Conservation (phyloP, 2,888 invertebrate genomes). For the Campoletis raptor region DNA sequence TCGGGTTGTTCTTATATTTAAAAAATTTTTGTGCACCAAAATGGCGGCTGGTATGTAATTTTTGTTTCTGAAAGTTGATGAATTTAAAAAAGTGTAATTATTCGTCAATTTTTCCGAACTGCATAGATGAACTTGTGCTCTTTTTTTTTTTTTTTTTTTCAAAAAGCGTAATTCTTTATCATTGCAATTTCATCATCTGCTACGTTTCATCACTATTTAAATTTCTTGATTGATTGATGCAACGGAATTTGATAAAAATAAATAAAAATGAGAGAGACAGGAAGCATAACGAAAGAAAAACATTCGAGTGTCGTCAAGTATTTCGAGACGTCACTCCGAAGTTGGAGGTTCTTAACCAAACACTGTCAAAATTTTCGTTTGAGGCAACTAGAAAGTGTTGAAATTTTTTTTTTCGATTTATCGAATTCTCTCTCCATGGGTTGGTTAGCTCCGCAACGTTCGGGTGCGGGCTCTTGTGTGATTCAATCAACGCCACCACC, state of each 20-base stretch:
- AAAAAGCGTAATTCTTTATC: not conserved
- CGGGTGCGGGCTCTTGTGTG: conserved; percentile 37
- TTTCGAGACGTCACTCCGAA: conserved; percentile 42
- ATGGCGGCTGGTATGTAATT: not conserved
- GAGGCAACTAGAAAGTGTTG: not conserved
- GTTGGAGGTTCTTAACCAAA: conserved; percentile 50
- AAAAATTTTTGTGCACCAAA: no score
- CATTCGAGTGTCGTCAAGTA: conserved; percentile 56
- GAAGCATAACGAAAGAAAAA: conserved; percentile 35
- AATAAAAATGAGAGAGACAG: not conserved
- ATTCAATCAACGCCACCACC: conserved; percentile 28
- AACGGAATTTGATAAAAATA: not conserved
- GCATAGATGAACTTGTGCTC: no score
- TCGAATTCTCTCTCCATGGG: conserved; percentile 44
- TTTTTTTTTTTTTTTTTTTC: no score
- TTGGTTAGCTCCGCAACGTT: conserved; percentile 36
- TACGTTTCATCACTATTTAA: not conserved
- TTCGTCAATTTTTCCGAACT: no score
- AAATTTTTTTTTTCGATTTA: conserved; percentile 19
- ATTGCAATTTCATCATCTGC: not conserved
- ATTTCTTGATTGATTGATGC: not conserved
- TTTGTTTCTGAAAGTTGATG: no score
- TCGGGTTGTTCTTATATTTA: no score
- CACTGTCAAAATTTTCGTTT: conserved; percentile 57
- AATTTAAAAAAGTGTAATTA: no score